Evolutionary conservation across 2,113 vertebrate genomes (phyloP), one percentile per base, ranked within the genome.

Genomic region (Rhodinocichla rosea): DNA sequence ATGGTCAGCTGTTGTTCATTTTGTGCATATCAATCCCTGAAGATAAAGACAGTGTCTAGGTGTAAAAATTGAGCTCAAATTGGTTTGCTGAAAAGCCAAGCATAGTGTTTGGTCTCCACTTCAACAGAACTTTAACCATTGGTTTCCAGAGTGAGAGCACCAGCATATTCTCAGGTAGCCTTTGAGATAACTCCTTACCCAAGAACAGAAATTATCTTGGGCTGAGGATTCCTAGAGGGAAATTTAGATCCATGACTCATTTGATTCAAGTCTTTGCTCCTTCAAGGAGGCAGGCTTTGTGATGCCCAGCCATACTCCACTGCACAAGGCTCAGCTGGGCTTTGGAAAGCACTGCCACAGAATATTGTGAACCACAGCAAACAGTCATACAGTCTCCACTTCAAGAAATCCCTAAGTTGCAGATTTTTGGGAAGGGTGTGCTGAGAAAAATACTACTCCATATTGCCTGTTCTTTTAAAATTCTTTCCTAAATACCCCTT

Each of bases 271-370:
- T 30, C 56, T 78, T 64, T 64, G 7, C 55, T 85, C 4, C 18
- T n/a, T 37, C 28, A 21, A 19, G 39, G 9, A 57, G 55, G 32
- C 1, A 1, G 14, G 26, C 21, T 2, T 0, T 57, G 28, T 0
- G 0, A 3, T 28, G 42, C n/a, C 30, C 9, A 7, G 40, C 39
- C 7, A 2, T 11, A 26, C 13, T 65, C 22, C 1, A 1, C 40
- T 7, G 1, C n/a, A 35, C 39, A 24, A 45, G n/a, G 49, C 35
- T 33, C 33, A 76, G 37, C 35, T 60, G 45, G 39, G 17, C 77
- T 84, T 26, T 53, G 64, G 49, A 37, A 49, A 56, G 33, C 30
- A 3, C 30, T 69, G 42, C 44, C 37, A 11, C 32, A n/a, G 32
- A 35, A 21, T 50, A 6, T n/a, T 37, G 10, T 16, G 27, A 21